Conservation (phyloP, 2,888 invertebrate species). For the Hypselothyrea guttata region DNA sequence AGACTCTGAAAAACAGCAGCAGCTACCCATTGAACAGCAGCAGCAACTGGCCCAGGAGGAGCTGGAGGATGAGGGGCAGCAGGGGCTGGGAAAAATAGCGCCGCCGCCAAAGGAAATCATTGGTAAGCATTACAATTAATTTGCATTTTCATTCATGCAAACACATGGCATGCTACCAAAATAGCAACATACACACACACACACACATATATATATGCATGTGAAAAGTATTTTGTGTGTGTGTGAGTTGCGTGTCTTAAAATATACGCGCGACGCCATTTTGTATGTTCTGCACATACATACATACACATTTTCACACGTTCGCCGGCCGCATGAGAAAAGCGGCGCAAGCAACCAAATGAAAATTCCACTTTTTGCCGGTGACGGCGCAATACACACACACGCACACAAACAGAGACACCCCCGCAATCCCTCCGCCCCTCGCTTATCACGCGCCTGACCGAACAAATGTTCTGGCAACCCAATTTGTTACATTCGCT, state of each 20-base stretch:
- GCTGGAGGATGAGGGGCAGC: slow-evolving; percentile 73
- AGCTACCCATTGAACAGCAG: slow-evolving; percentile 83
- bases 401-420: not conserved
- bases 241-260: slow-evolving; percentile 70
- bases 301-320: slow-evolving; percentile 50
- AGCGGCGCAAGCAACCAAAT: slow-evolving; percentile 66
- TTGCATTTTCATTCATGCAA: slow-evolving; percentile 60
- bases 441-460: slow-evolving; percentile 18
- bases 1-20: slow-evolving; percentile 90
- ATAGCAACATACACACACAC: slow-evolving; percentile 53
- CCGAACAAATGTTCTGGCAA: slow-evolving; percentile 53
- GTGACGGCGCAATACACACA: slow-evolving; percentile 37
- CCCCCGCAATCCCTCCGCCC: slow-evolving; percentile 24
- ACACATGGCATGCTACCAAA: slow-evolving; percentile 63
- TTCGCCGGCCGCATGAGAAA: slow-evolving; percentile 55
- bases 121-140: slow-evolving; percentile 84
- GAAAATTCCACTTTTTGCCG: slow-evolving; percentile 69
- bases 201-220: slow-evolving; percentile 37
- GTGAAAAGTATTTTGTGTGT: slow-evolving; percentile 31
- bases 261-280: slow-evolving; percentile 79
- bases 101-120: slow-evolving; percentile 91
- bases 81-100: slow-evolving; percentile 78
- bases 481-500: slow-evolving; percentile 54
- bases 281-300: slow-evolving; percentile 63
- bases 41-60: slow-evolving; percentile 82